phyloP scores from a whole-genome alignment of 1,140 invertebrate genomes.

The Drosophila kanapiae region DNA sequence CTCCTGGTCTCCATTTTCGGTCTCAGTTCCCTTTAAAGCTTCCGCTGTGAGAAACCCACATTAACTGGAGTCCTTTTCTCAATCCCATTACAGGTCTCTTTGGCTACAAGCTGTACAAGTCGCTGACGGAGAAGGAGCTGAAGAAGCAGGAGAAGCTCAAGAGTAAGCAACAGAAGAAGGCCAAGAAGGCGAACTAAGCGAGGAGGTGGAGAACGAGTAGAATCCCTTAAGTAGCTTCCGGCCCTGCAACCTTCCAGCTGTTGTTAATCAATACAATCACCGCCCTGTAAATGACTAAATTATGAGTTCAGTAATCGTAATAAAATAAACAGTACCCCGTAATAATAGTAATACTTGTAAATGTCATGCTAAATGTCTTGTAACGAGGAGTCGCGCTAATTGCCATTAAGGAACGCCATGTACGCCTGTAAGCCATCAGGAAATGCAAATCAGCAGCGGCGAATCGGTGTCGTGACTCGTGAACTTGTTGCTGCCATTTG shows the following conservation, averaged over 20 bases:
- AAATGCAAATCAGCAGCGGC: slow-evolving; percentile 34
- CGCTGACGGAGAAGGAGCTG: slow-evolving; percentile 89
- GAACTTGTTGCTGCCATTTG: slow-evolving; percentile 65
- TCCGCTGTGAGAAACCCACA: background rate
- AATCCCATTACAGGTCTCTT: slow-evolving; percentile 90
- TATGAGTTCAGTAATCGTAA: slow-evolving; percentile 57
- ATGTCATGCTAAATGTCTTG: slow-evolving; percentile 30
- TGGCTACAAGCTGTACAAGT: slow-evolving; percentile 92
- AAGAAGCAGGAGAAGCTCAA: slow-evolving; percentile 89
- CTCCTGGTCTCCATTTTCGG: slow-evolving; percentile 74
- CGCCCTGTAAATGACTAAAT: slow-evolving; percentile 63
- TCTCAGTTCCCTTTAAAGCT: slow-evolving; percentile 28
- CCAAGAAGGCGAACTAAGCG: slow-evolving; percentile 75
- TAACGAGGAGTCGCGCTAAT: slow-evolving; percentile 34
- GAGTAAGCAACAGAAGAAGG: slow-evolving; percentile 81
- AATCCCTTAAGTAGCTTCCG: slow-evolving; percentile 22
- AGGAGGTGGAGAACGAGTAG: slow-evolving; percentile 6
- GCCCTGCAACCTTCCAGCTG: slow-evolving; percentile 32
- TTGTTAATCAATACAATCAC: slow-evolving; percentile 46
- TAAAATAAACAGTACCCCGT: slow-evolving; percentile 45
- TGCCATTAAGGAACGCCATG: slow-evolving; percentile 49
- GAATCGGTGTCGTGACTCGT: slow-evolving; percentile 60
- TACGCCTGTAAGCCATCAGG: slow-evolving; percentile 9
- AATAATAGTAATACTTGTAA: slow-evolving; percentile 27
- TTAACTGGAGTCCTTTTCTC: slow-evolving; percentile 18